Evolutionary conservation across 1,140 invertebrate species (phyloP).

Genomic region (Goniozus legneri): DNA sequence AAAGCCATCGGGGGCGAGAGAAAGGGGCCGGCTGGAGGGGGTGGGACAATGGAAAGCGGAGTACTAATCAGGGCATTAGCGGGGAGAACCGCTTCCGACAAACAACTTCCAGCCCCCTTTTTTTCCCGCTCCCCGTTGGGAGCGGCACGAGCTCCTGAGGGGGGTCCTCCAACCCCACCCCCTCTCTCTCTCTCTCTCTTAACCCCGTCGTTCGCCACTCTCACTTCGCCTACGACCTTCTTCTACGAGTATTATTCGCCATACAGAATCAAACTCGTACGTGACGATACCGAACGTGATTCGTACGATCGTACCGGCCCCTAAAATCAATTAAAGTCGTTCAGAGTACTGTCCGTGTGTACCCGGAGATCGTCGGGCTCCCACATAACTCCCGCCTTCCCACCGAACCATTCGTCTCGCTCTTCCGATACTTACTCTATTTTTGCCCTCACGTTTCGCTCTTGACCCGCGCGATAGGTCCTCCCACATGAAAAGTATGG

Average conservation of each 20-base stretch:
- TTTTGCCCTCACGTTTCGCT: too few relatives aligned
- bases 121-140: neutral
- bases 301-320: constrained; percentile 16
- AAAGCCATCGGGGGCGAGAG: constrained; percentile 1
- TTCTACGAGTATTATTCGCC: too few relatives aligned
- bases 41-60: constrained; percentile 36
- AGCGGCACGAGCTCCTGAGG: too few relatives aligned
- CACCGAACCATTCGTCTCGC: neutral
- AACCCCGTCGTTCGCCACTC: neutral
- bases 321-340: constrained; percentile 31
- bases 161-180: neutral
- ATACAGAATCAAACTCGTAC: neutral
- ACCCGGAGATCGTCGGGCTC: constrained; percentile 26
- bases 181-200: constrained; percentile 6
- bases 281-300: neutral
- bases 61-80: constrained; percentile 37
- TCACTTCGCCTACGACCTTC: too few relatives aligned
- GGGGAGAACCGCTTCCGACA: constrained; percentile 27
- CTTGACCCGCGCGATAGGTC: too few relatives aligned
- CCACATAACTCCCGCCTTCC: constrained; percentile 18
- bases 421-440: neutral
- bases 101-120: constrained; percentile 24
- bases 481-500: too few relatives aligned
- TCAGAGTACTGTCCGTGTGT: constrained; percentile 29
- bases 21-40: constrained; percentile 10